Conservation (phyloP, 2,113 vertebrate genomes). For the Anguilla japonica region DNA sequence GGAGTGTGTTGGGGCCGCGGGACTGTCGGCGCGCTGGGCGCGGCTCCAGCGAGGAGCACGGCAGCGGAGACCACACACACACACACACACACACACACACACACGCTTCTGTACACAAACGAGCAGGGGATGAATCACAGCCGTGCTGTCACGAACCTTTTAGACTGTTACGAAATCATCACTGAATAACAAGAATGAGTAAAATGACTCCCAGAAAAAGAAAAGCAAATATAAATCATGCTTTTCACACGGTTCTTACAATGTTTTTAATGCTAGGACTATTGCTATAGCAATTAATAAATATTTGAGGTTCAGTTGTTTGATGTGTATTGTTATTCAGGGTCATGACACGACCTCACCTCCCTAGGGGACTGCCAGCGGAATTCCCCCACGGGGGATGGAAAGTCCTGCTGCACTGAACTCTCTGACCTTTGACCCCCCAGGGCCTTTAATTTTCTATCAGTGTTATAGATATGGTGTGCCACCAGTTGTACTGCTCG, state of each 20-base stretch:
- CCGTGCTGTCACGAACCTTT: background rate
- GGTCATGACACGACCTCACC: background rate
- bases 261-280: background rate
- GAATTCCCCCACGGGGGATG: background rate
- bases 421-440: background rate
- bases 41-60: background rate
- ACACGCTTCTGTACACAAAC: background rate
- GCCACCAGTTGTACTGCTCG: background rate
- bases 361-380: background rate
- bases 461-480: background rate
- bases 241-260: background rate
- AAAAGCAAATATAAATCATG: background rate
- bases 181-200: background rate
- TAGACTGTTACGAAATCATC: background rate
- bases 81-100: too few species aligned
- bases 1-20: too few species aligned
- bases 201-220: background rate
- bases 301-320: background rate
- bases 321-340: background rate
- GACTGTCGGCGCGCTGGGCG: background rate
- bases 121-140: background rate
- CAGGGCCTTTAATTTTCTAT: background rate
- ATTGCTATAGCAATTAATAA: background rate
- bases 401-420: background rate
- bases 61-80: background rate